Percentiles rank a stretch among this genome's conserved stretches.
Conservation (phyloP, 2,888 invertebrate genomes). For the Coremacera marginata region DNA sequence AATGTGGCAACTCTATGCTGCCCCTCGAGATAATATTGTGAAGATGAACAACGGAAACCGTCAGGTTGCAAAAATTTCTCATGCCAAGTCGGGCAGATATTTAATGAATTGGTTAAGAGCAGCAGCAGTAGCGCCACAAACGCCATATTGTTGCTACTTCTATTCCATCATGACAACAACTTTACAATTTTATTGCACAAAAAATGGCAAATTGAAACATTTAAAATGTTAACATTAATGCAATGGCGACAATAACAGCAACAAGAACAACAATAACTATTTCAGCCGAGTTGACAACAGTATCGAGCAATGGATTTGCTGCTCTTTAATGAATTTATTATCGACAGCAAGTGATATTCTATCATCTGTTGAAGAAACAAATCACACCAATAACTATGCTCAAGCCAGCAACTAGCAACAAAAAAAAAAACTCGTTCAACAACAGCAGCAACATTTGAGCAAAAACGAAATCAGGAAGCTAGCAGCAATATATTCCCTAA, state of each 20-base stretch:
- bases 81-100: no score
- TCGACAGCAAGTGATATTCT: slow-evolving; percentile 27
- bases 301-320: slow-evolving; percentile 33
- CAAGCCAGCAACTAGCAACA: slow-evolving; percentile 16
- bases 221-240: background rate
- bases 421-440: no score
- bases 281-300: background rate
- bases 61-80: no score
- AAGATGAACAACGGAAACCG: no score
- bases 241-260: background rate
- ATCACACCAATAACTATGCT: slow-evolving; percentile 12
- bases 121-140: no score
- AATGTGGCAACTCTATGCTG: no score
- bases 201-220: background rate
- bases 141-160: no score
- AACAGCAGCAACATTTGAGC: background rate
- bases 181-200: background rate
- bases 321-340: slow-evolving; percentile 30
- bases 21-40: no score
- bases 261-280: background rate
- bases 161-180: background rate
- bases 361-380: slow-evolving; percentile 22
- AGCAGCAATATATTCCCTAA: background rate
- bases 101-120: background rate
- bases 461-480: slow-evolving; percentile 47